phyloP scores from a whole-genome alignment of 2,888 invertebrate species.

The Agriopis leucophaearia region DNA sequence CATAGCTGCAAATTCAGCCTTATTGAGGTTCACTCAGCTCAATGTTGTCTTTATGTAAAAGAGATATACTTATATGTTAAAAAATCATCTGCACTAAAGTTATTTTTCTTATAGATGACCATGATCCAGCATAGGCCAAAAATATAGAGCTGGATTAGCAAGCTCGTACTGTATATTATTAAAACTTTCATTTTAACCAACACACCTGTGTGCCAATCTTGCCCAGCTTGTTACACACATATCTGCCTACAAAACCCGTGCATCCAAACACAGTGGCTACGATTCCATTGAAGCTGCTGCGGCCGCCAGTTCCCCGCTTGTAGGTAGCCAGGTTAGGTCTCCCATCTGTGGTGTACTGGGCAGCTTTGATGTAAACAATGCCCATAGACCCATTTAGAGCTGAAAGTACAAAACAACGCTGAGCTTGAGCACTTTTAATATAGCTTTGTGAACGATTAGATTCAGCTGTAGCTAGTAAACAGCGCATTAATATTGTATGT shows the following conservation, averaged over 20 bases:
- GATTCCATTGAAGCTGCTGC: constrained; percentile 98
- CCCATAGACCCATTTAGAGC: constrained; percentile 75
- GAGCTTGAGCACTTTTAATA: background rate
- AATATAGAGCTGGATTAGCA: too few relatives aligned
- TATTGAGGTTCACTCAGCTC: too few relatives aligned
- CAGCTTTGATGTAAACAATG: constrained; percentile 77
- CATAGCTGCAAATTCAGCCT: too few relatives aligned
- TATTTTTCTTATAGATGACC: too few relatives aligned
- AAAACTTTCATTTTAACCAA: background rate
- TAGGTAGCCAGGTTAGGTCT: constrained; percentile 88
- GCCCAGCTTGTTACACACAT: constrained; percentile 96
- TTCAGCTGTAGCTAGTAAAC: background rate
- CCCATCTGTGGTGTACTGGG: constrained; percentile 84
- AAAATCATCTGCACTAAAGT: too few relatives aligned
- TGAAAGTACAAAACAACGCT: constrained; percentile 52
- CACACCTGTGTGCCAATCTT: constrained; percentile 93
- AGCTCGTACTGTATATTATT: too few relatives aligned
- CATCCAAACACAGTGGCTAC: constrained; percentile 99
- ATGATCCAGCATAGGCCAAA: too few relatives aligned
- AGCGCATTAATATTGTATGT: constrained; percentile 1
- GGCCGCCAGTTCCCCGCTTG: constrained; percentile 95
- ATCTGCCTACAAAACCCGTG: constrained; percentile 95
- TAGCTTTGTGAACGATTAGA: background rate
- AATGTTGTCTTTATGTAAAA: background rate
- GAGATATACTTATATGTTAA: too few relatives aligned